These are phyloP conservation scores for Mantis religiosa DNA, from an alignment of 2,888 invertebrate species.

Conservation along the genomic window DNA sequence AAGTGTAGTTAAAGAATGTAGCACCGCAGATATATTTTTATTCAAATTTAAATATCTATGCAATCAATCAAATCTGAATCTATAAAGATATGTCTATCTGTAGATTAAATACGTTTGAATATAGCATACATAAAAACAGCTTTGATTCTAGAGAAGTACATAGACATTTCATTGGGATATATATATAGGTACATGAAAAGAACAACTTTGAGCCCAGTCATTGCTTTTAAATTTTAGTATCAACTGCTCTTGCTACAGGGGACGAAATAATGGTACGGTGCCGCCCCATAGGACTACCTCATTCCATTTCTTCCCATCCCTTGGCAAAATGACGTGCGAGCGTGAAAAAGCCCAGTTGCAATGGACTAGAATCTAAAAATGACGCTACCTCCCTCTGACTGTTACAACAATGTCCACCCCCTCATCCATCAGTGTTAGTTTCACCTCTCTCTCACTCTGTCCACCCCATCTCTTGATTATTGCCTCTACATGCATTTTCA, in stretches of 20 bases:
- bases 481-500: conserved; percentile 16
- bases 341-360: background rate
- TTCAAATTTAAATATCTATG: too few species aligned
- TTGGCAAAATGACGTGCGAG: background rate
- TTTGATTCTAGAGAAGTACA: too few species aligned
- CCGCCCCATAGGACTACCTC: background rate
- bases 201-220: background rate
- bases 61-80: too few species aligned
- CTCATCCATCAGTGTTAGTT: conserved; percentile 22
- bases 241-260: background rate
- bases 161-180: too few species aligned
- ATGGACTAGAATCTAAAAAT: conserved; percentile 6
- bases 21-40: too few species aligned
- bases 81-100: too few species aligned
- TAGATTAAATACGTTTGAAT: too few species aligned
- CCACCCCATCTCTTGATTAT: conserved; percentile 4
- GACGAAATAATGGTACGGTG: background rate
- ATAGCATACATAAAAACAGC: too few species aligned
- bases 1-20: too few species aligned
- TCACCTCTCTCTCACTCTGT: background rate
- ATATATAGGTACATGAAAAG: too few species aligned
- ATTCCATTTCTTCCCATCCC: background rate
- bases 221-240: background rate
- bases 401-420: conserved; percentile 4
- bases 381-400: background rate